Evolutionary conservation across 35 echinoderm and acorn worm genomes (phyloP).

Genomic region (Diadema setosum): DNA sequence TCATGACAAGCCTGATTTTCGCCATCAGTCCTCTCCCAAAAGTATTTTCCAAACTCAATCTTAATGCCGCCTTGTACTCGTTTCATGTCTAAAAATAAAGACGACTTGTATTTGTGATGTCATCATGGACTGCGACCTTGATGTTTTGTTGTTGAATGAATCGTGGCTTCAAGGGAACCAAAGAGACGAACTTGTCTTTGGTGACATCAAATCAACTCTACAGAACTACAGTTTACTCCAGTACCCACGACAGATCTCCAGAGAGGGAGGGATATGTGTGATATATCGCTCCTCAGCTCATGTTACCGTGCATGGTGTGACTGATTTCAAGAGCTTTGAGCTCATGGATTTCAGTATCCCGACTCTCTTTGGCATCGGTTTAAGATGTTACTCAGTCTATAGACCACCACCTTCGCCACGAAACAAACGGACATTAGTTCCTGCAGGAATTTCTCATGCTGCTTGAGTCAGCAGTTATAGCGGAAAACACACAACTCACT

Average conservation of each 20-base stretch:
- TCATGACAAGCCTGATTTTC: neutral
- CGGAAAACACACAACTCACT: neutral
- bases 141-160: neutral
- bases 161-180: neutral
- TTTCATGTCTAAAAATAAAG: neutral
- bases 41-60: neutral
- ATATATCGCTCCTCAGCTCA: neutral
- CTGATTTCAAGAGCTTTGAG: constrained; percentile 11
- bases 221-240: neutral
- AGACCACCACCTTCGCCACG: neutral
- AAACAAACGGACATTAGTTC: neutral
- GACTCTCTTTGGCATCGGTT: neutral
- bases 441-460: neutral
- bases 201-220: neutral
- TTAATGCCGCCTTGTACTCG: neutral
- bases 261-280: neutral
- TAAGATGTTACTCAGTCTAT: neutral
- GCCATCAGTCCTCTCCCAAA: neutral
- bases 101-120: neutral
- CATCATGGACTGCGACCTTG: neutral
- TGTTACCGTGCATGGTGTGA: neutral
- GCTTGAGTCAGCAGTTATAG: neutral
- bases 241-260: neutral
- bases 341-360: constrained; percentile 34
- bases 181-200: constrained; percentile 1